Evolutionary conservation across 2,797 vertebrate species (phyloP).

Genomic region (Spheniscus humboldti): DNA sequence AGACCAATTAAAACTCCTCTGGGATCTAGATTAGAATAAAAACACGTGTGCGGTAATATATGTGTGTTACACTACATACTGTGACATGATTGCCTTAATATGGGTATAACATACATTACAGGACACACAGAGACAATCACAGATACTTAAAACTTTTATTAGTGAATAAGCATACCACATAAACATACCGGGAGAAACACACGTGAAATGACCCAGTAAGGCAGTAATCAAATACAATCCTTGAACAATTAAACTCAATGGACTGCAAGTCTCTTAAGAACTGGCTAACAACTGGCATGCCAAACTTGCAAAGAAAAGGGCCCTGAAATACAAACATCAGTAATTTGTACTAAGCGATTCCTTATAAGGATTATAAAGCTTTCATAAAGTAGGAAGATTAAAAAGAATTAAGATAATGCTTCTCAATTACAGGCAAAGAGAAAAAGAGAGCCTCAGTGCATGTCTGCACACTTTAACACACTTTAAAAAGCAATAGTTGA

Average conservation of each 20-base stretch:
- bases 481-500: not conserved
- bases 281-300: not conserved
- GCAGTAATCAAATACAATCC: not conserved
- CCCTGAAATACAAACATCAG: not conserved
- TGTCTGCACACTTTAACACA: not conserved
- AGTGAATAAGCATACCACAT: not conserved
- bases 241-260: not conserved
- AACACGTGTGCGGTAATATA: not conserved
- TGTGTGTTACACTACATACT: not conserved
- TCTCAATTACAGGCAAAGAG: not conserved
- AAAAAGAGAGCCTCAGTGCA: not conserved
- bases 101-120: not conserved
- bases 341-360: not conserved
- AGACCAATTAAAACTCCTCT: not conserved
- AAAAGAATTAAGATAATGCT: not conserved
- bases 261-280: not conserved
- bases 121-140: not conserved
- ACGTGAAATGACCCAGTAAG: not conserved
- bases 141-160: not conserved
- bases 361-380: not conserved
- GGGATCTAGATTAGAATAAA: not conserved
- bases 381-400: not conserved
- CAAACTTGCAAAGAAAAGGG: not conserved
- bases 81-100: not conserved
- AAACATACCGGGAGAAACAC: not conserved